A percentile compares a stretch with the other conserved stretches of the same genome.
These are phyloP conservation scores for Eupithecia subfuscata DNA, from an alignment of 2,888 invertebrate species.

Conservation along the genomic window DNA sequence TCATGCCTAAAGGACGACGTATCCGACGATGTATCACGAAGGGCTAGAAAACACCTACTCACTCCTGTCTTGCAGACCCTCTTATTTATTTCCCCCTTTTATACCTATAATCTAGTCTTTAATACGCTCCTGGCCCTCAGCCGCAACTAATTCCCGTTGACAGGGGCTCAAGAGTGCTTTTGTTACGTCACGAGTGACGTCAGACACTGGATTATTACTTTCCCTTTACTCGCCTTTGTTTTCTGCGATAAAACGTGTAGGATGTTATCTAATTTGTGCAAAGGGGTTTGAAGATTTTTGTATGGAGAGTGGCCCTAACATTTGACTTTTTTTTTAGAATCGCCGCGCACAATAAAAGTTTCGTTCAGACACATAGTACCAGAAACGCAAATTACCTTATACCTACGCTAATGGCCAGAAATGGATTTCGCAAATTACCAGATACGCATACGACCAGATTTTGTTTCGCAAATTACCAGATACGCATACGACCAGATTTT, in stretches of 20 bases:
- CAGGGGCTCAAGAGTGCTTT: slow-evolving; percentile 31
- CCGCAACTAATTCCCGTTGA: slow-evolving; percentile 41
- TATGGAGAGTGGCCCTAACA: no score
- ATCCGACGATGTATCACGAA: background rate
- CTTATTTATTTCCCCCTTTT: background rate
- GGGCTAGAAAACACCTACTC: background rate
- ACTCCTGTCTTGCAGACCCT: background rate
- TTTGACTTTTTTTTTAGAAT: no score
- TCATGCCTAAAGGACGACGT: background rate
- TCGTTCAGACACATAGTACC: no score
- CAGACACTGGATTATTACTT: slow-evolving; percentile 3
- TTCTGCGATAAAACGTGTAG: background rate
- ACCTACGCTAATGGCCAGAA: no score
- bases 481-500: no score
- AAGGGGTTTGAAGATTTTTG: background rate
- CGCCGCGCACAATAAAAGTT: no score
- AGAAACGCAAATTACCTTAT: no score
- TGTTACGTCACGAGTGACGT: slow-evolving; percentile 19
- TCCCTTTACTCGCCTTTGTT: background rate
- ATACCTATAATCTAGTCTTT: background rate
- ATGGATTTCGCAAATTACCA: no score
- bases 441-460: no score
- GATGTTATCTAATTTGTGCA: background rate
- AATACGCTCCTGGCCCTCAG: slow-evolving; percentile 17
- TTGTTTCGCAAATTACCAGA: no score